Percentiles rank a stretch among this genome's conserved stretches.
These are phyloP conservation scores for Phacellophora camtschatica DNA, from an alignment of 30 jellyfish, hydroid and myxozoan species.

Conservation along the genomic window DNA sequence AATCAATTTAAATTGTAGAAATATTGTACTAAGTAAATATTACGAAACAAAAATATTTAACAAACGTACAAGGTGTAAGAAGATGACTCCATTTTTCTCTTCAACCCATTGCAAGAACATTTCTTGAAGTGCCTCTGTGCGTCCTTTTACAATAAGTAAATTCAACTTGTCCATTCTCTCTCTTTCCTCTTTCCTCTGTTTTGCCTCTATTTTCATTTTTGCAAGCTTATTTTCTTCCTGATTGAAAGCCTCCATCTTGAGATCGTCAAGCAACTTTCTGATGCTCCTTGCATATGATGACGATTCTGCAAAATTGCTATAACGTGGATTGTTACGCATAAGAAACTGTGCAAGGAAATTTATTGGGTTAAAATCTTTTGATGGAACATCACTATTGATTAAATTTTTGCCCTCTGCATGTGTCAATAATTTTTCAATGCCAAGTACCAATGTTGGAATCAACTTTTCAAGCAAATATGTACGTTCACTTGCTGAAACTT, in stretches of 20 bases:
- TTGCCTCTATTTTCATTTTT: conserved; percentile 75
- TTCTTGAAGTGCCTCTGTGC: conserved; percentile 75
- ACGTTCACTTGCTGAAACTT: conserved; percentile 56
- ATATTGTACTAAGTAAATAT: too few relatives aligned
- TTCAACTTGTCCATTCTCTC: conserved; percentile 44
- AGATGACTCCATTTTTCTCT: conserved; percentile 60
- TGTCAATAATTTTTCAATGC: conserved; percentile 68
- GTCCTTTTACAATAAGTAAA: conserved; percentile 45
- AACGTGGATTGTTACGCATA: conserved; percentile 88
- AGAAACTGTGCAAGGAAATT: conserved; percentile 82
- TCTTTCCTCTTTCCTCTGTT: conserved; percentile 57
- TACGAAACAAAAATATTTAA: too few relatives aligned
- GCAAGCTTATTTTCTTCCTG: conserved; percentile 80
- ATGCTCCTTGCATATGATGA: conserved; percentile 83
- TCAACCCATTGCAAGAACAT: conserved; percentile 78
- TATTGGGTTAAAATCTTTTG: conserved; percentile 75
- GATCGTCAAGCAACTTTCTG: conserved; percentile 63
- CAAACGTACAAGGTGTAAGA: conserved; percentile 79
- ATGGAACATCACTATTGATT: conserved; percentile 21
- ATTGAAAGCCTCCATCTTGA: conserved; percentile 67
- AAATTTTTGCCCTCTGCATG: conserved; percentile 50
- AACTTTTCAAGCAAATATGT: conserved; percentile 78
- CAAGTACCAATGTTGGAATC: conserved; percentile 82
- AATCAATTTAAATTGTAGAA: too few relatives aligned
- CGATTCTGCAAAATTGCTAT: conserved; percentile 82